Conservation (phyloP, 2,888 invertebrate genomes). For the Eupeodes latifasciatus region DNA sequence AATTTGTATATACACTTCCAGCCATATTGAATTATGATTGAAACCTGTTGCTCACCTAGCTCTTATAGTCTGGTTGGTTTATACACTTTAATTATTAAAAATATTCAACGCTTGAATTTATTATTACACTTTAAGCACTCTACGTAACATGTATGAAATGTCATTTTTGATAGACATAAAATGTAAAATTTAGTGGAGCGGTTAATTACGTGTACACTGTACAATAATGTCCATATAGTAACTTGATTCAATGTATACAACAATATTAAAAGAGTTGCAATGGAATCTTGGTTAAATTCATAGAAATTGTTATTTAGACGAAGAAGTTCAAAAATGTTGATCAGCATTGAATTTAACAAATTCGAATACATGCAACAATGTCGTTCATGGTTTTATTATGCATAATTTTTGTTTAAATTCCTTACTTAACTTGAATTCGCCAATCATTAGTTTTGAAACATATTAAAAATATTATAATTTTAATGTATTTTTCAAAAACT, state of each 20-base stretch:
- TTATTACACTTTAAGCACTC: background rate
- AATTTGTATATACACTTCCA: constrained; percentile 1
- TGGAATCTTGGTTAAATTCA: background rate
- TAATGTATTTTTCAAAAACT: too few species aligned
- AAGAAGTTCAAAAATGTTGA: constrained; percentile 6
- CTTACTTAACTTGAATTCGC: too few species aligned
- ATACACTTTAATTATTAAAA: background rate
- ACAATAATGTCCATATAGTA: background rate
- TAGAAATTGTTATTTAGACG: background rate
- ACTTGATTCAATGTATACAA: background rate
- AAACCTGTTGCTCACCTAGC: too few species aligned
- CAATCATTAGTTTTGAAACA: too few species aligned
- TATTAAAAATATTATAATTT: too few species aligned
- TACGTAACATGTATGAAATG: background rate
- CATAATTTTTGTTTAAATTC: too few species aligned
- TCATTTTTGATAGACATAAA: constrained; percentile 6
- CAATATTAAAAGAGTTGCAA: background rate
- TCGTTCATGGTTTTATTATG: too few species aligned
- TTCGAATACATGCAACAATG: too few species aligned
- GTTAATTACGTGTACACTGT: background rate
- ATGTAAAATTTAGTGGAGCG: background rate
- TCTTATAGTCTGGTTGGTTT: background rate
- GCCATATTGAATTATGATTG: background rate
- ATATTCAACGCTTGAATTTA: constrained; percentile 4
- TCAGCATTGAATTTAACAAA: background rate